These are phyloP conservation scores for Phalanger gymnotis DNA, from an alignment of 2,797 vertebrate species.

Conservation along the genomic window DNA sequence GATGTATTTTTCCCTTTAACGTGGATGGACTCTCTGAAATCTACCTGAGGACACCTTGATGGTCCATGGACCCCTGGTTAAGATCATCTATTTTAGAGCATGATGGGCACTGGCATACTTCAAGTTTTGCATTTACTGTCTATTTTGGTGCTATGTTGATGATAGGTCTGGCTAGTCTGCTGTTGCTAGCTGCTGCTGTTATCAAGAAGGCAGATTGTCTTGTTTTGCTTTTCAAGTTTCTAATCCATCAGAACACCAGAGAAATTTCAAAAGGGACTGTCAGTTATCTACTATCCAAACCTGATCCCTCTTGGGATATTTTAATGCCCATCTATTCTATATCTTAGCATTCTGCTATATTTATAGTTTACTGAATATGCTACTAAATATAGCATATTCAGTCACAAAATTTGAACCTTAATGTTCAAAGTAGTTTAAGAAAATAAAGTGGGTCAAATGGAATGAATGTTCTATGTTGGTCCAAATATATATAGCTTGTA, in stretches of 20 bases:
- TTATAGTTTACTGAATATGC: conserved; percentile 43
- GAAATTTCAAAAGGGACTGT: conserved; percentile 32
- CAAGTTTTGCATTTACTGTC: conserved; percentile 27
- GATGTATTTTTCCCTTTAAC: neutral
- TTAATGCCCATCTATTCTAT: neutral
- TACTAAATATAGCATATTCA: too few species aligned
- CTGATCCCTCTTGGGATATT: conserved; percentile 37
- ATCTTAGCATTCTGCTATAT: neutral
- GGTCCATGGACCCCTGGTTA: neutral
- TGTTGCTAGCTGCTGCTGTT: neutral
- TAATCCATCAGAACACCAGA: conserved; percentile 29
- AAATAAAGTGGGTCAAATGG: conserved; percentile 45
- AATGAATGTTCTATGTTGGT: neutral
- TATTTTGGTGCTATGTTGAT: neutral
- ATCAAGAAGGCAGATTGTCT: conserved; percentile 12
- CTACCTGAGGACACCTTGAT: neutral
- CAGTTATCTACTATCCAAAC: conserved; percentile 3
- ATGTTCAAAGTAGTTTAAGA: neutral
- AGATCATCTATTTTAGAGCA: neutral
- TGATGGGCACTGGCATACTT: neutral
- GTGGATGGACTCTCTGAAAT: neutral
- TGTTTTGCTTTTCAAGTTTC: conserved; percentile 26
- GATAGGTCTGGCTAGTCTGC: neutral
- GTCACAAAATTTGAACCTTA: neutral
- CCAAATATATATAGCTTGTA: neutral